phyloP scores from a whole-genome alignment of 35 echinoderm and acorn worm species.

The Strongylocentrotus purpuratus region DNA sequence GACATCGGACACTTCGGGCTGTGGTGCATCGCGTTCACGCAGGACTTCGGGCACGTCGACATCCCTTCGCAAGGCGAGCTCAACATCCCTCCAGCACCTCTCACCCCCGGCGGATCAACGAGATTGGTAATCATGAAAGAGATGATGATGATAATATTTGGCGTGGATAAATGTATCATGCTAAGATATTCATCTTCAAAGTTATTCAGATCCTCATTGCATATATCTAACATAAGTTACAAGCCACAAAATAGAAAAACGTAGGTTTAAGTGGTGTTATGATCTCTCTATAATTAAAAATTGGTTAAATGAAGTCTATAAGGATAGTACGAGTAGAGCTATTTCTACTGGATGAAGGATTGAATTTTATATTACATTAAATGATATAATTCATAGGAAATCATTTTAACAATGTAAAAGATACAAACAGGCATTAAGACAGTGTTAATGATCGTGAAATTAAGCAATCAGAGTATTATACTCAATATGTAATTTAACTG shows the following conservation, averaged over 20 bases:
- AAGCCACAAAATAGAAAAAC: not conserved
- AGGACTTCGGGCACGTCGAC: slow-evolving; percentile 59
- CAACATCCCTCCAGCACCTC: slow-evolving; percentile 41
- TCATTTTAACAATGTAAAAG: no score
- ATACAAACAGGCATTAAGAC: no score
- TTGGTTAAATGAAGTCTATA: no score
- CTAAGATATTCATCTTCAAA: not conserved
- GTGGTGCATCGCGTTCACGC: slow-evolving; percentile 25
- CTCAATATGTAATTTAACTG: no score
- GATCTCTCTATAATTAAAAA: not conserved
- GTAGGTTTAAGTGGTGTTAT: not conserved
- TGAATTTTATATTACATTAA: no score
- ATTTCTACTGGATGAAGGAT: no score
- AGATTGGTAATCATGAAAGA: not conserved
- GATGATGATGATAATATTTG: not conserved
- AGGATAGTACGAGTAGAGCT: no score
- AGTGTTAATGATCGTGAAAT: no score
- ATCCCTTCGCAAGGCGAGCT: slow-evolving; percentile 15
- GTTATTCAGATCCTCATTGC: not conserved
- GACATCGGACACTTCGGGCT: slow-evolving; percentile 54
- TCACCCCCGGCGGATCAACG: not conserved
- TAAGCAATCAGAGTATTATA: no score
- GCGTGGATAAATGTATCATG: not conserved
- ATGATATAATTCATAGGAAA: no score
- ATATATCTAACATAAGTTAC: not conserved